phyloP scores from a whole-genome alignment of 2,113 vertebrate species.

The Neotragus moschatus region DNA sequence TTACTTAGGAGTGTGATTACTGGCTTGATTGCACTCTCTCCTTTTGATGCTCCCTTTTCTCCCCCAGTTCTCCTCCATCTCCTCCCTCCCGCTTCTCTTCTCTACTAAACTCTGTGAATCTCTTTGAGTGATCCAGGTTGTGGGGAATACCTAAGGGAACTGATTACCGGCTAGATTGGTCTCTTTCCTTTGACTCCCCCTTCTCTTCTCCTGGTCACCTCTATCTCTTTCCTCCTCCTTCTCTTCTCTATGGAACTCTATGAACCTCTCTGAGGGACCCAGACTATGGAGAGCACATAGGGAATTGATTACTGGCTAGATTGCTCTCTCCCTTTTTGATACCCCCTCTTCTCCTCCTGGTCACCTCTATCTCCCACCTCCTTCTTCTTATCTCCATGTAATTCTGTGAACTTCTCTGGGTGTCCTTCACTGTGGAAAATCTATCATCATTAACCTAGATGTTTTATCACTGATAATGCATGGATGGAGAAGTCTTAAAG shows the following conservation, averaged over 20 bases:
- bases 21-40: neutral
- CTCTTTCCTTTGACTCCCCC: neutral
- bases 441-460: neutral
- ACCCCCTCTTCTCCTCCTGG: neutral
- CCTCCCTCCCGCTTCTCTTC: neutral
- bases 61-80: neutral
- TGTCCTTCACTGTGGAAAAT: neutral
- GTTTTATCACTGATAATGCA: rapidly evolving
- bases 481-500: neutral
- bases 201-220: neutral
- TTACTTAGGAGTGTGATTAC: neutral
- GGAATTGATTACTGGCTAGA: neutral
- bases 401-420: neutral
- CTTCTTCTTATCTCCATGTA: neutral
- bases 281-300: neutral
- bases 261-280: neutral
- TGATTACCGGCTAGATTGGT: neutral
- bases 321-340: neutral
- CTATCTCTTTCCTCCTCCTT: neutral
- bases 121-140: neutral
- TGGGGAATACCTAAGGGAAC: neutral
- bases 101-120: neutral
- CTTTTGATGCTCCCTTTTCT: neutral
- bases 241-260: neutral
- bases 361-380: neutral